Base-by-base conservation (phyloP, 2,113 vertebrate species). In the Cricetomys ansorgei region DNA sequence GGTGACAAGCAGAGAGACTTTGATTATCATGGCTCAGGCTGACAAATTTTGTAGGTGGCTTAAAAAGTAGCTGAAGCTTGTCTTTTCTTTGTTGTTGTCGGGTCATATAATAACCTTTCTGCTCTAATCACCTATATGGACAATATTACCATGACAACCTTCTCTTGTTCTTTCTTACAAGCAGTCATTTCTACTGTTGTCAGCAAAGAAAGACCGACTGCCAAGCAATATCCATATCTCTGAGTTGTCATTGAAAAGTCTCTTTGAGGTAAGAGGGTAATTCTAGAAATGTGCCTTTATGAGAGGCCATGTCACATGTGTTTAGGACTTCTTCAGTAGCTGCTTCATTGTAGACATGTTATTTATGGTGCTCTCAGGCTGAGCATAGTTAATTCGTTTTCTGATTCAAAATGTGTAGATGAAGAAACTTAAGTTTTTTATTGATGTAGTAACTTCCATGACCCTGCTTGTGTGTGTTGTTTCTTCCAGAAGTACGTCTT, bases 161-260 rank as follows among this genome's bases (percentile, higher is more conserved):
- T 91, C 73, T 94, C 64, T 84, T 88, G 88, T 96, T 70, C 55
- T 96, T 67, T 19, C 3, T 69, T 95, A 65, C 45, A 27, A 50
- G 88, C 91, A 99, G 99, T 98, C 98, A 91, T 98, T 98, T 92
- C 96, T 99, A 1, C 96, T 99, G 27, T 89, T 99, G 94, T 96
- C 97, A 4, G 11, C 96, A 0, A 96, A 88, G 73, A 98, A 98
- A 94, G 96, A 98, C 6, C 65, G 19, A 0, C 88, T 99, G 34
- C 98, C 98, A 0, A 3, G 25, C 87, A 91, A 97, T 80, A 97
- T 99, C n/a, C 96, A 75, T 23, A 98, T 98, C 69, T 96, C 95
- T 45, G 98, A 98, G 25, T 76, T 99, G 59, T 98, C 99, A 8
- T 95, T 99, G 95, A 99, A 97, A 95, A 97, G 69, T 92, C 98